Conservation (phyloP, 2,888 invertebrate genomes). For the Drosophila putrida region DNA sequence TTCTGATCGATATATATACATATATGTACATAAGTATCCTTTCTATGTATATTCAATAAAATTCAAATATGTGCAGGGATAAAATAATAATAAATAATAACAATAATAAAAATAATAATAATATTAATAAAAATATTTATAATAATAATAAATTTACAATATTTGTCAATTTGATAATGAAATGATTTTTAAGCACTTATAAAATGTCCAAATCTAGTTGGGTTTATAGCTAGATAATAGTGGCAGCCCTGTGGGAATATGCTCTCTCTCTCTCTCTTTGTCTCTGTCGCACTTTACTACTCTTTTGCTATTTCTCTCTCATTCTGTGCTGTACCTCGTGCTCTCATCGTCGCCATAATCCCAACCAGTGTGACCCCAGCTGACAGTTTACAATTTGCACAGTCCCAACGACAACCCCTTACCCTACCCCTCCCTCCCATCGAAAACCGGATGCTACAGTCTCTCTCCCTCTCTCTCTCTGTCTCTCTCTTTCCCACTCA, state of each 20-base stretch:
- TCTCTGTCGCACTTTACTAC: background rate
- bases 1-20: too few species aligned
- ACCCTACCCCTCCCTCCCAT: background rate
- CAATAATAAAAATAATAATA: too few species aligned
- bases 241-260: background rate
- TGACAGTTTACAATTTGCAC: slow-evolving; percentile 70
- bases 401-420: slow-evolving; percentile 2
- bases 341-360: slow-evolving; percentile 61
- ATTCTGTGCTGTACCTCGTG: slow-evolving; percentile 23
- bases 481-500: background rate
- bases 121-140: too few species aligned
- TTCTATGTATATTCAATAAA: too few species aligned
- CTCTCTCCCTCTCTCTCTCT: background rate
- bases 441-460: background rate
- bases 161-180: too few species aligned
- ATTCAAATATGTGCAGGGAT: too few species aligned
- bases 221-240: too few species aligned
- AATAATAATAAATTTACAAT: too few species aligned
- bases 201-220: too few species aligned
- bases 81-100: too few species aligned
- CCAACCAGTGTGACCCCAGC: slow-evolving; percentile 58
- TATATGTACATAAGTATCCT: too few species aligned
- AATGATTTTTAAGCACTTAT: too few species aligned
- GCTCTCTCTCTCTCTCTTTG: background rate
- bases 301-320: slow-evolving; percentile 10